These are phyloP conservation scores for Hirundichthys speculiger DNA, from an alignment of 2,113 vertebrate species.

Conservation along the genomic window DNA sequence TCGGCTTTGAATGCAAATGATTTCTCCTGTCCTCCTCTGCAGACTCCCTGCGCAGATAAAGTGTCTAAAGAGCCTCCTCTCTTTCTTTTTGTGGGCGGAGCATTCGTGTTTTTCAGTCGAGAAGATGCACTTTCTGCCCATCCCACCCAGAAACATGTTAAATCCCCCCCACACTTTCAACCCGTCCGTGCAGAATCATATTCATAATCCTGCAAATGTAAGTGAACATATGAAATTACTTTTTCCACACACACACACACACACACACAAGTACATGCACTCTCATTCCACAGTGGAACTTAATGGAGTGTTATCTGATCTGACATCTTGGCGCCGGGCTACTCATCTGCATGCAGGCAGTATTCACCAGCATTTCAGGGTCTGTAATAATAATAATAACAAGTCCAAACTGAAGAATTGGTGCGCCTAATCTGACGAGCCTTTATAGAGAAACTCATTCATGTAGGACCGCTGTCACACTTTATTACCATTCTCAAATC, in stretches of 20 bases:
- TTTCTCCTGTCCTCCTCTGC: conserved; percentile 27
- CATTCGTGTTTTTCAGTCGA: background rate
- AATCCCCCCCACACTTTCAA: background rate
- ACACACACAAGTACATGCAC: background rate
- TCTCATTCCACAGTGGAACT: conserved; percentile 33
- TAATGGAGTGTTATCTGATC: conserved; percentile 74
- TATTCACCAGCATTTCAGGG: conserved; percentile 39
- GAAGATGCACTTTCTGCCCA: background rate
- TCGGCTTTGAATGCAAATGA: conserved; percentile 48
- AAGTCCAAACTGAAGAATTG: conserved; percentile 69
- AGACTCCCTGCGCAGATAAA: conserved; percentile 13
- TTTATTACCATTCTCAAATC: conserved; percentile 47
- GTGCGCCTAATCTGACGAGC: conserved; percentile 72
- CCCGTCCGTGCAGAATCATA: background rate
- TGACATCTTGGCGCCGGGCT: conserved; percentile 46
- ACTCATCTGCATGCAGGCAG: conserved; percentile 72
- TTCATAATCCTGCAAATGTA: conserved; percentile 3
- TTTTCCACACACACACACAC: background rate
- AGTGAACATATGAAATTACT: conserved; percentile 30
- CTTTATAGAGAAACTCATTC: conserved; percentile 71
- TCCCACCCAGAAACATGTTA: background rate
- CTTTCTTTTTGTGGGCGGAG: background rate
- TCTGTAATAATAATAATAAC: conserved; percentile 69
- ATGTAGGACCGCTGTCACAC: conserved; percentile 46
- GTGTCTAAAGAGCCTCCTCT: conserved; percentile 3